Evolutionary conservation across 2,113 vertebrate genomes (phyloP).

Genomic region (Ameiurus melas): DNA sequence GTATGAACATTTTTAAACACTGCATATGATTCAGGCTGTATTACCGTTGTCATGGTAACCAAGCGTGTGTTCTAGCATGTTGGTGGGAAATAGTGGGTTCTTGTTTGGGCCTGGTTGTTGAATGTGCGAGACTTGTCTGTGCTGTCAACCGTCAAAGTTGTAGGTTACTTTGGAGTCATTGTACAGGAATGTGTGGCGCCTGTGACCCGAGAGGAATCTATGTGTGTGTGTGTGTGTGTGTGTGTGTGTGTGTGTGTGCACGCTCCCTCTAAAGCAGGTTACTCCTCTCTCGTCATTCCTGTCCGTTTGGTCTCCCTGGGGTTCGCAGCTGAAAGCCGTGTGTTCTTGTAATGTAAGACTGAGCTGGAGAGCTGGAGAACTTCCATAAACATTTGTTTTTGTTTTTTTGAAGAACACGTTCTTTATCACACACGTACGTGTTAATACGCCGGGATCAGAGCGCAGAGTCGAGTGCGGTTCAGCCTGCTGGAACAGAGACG

Average conservation of each 20-base stretch:
- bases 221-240: not conserved
- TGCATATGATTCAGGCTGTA: not conserved
- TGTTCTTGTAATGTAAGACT: not conserved
- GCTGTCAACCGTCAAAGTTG: not conserved
- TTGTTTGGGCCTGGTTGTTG: not conserved
- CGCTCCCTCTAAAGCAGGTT: not conserved
- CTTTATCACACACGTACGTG: no score
- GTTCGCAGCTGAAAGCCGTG: not conserved
- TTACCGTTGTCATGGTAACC: not conserved
- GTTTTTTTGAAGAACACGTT: no score
- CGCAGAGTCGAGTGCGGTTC: no score
- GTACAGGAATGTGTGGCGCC: conserved; percentile 8
- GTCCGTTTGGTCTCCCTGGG: not conserved
- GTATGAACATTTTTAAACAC: not conserved
- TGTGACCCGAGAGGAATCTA: not conserved
- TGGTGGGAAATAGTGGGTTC: not conserved
- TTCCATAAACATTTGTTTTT: no score
- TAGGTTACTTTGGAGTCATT: not conserved
- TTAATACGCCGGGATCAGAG: no score
- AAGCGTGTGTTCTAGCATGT: not conserved
- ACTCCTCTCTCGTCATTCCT: conserved; percentile 1
- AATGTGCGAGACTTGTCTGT: not conserved
- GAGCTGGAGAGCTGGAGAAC: no score
- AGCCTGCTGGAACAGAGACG: not conserved
- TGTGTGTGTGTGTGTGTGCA: not conserved